phyloP scores from a whole-genome alignment of 2,113 vertebrate species.

The Sporophila hypoxantha region DNA sequence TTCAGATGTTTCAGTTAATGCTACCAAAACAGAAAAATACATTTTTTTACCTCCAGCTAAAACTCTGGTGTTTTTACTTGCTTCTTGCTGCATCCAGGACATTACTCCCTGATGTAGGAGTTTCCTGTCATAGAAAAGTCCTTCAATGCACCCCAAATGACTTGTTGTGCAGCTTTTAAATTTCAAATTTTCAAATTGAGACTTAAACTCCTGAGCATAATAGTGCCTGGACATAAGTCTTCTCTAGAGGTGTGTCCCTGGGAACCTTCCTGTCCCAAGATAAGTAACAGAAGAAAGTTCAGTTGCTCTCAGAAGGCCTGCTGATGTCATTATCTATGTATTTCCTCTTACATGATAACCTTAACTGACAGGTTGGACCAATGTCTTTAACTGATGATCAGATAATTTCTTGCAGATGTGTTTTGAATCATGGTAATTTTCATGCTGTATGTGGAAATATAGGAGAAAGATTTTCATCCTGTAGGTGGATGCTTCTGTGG shows the following conservation, averaged over 20 bases:
- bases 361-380: neutral
- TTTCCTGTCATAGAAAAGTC: neutral
- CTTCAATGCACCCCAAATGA: neutral
- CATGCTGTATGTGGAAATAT: neutral
- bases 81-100: neutral
- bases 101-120: neutral
- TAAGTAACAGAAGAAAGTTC: neutral
- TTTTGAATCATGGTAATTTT: neutral
- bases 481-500: neutral
- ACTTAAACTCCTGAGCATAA: neutral
- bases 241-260: neutral
- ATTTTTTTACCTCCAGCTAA: neutral
- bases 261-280: neutral
- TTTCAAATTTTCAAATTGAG: neutral
- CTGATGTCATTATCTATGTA: accelerated
- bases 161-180: neutral
- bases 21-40: neutral
- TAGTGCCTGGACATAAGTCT: neutral
- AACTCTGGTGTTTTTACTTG: neutral
- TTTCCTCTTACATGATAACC: neutral
- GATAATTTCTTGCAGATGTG: neutral
- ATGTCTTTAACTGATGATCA: neutral
- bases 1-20: neutral
- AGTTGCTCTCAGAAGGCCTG: neutral
- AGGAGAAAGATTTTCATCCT: neutral